Percentiles rank a stretch among this genome's conserved stretches.
Conservation (phyloP, 2,797 vertebrate genomes). For the Dipus sagitta region DNA sequence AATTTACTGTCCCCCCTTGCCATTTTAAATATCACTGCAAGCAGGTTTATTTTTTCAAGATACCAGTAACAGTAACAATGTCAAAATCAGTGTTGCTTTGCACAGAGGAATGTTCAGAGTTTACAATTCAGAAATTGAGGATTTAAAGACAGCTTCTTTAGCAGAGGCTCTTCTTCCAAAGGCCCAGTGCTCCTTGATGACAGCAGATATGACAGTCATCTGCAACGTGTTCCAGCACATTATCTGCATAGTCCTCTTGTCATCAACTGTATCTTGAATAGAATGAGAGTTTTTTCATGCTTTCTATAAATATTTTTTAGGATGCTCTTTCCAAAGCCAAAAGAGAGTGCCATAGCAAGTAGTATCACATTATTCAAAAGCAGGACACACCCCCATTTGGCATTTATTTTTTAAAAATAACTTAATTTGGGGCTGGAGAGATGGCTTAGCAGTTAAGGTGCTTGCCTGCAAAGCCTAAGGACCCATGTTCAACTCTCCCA, state of each 20-base stretch:
- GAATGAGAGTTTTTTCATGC: not conserved
- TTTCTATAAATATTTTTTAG: constrained; percentile 48
- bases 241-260: constrained; percentile 51
- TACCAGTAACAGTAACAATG: not conserved
- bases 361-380: constrained; percentile 40
- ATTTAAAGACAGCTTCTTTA: constrained; percentile 31
- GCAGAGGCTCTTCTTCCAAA: constrained; percentile 14
- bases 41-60: not conserved
- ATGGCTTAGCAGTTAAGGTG: too few species aligned
- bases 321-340: constrained; percentile 29
- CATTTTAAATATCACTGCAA: not conserved
- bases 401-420: not conserved
- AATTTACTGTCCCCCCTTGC: not conserved
- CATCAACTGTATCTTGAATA: constrained; percentile 21
- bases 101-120: not conserved
- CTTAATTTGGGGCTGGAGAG: too few species aligned
- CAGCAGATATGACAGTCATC: not conserved
- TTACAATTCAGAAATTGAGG: constrained; percentile 37
- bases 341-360: not conserved
- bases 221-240: constrained; percentile 26
- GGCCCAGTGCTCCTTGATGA: not conserved
- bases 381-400: not conserved
- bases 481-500: too few species aligned
- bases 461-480: too few species aligned
- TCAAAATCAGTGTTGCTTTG: constrained; percentile 51